Evolutionary conservation across 2,888 invertebrate species (phyloP), one percentile per base, ranked within the genome.

Genomic region (Caenorhabditis imperialis): DNA sequence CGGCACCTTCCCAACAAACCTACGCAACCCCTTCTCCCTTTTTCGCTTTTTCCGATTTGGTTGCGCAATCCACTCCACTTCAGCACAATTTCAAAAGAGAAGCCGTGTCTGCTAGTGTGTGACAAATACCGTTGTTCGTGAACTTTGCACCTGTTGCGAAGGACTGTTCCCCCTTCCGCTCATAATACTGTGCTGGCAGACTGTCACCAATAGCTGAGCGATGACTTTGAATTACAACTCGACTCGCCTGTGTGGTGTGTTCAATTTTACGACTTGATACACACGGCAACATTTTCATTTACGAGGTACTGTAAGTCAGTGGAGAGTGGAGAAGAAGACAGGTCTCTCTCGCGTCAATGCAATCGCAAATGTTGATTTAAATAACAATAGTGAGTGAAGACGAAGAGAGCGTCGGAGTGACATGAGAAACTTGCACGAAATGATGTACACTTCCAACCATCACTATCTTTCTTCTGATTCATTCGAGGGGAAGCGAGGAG

Each of bases 251-350:
- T 47, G 25, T 37, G 25, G 55, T 57, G 65, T 65, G 65, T 65
- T 65, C 65, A 65, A 65, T 65, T 65, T 65, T 65, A 65, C 65
- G 65, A 65, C 65, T 65, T 65, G 65, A 65, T 65, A 65, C 65
- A 65, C 55, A 65, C 65, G 55, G 65, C 65, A 65, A 65, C 65
- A 65, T 65, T 65, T 65, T 65, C 65, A 65, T 65, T 65, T 65
- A 65, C 65, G 65, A 65, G 65, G 65, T 65, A 65, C 65, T 65
- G 65, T 65, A 65, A 65, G 65, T 65, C 65, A 62, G 57, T 57
- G 23, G 58, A 37, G 23, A 45, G 37, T 45, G 48, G 38, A 37
- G 55, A 51, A 35, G 55, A 50, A 42, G 48, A 44, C 45, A 20
- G 65, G 65, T 50, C 65, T 42, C 48, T 57, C n/a, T n/a, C n/a